Base-by-base conservation (phyloP, 1,140 invertebrate species). In the Hyposmocoma kahamanoa region DNA sequence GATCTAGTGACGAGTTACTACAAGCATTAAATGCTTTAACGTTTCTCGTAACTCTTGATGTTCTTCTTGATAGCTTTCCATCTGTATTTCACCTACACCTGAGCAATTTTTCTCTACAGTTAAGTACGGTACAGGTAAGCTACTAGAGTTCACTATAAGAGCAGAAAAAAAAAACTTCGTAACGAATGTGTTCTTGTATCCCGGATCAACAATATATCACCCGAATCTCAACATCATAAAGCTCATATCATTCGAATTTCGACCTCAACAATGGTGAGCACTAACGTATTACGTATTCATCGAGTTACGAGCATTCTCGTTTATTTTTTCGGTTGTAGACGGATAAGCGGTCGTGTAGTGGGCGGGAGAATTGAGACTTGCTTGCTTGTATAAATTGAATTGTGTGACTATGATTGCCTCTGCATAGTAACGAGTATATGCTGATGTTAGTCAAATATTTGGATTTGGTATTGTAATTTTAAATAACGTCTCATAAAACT, bases 311-410 rank as follows among this genome's bases (percentile, higher is more conserved):
- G 56, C 56, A 53, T 50, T 65, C 30, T 45, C 53, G 56, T 72
- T 70, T 72, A 67, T 72, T 74, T 71, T 67, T 57, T 42, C n/a
- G n/a, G 46, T 36, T 66, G 48, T 56, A 38, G 56, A 60, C 57
- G 47, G 56, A 62, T 52, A 51, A 59, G 50, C 41, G 53, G 49
- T 45, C 53, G 58, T 51, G 54, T 56, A 44, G 56, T 60, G 53
- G 63, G 66, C 58, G 68, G 62, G 44, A 67, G 61, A 62, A 62
- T 67, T 59, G 63, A 57, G 64, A 60, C 55, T 67, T n/a, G n/a
- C n/a, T n/a, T n/a, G n/a, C n/a, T n/a, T 62, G 62, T 71, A 64
- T 71, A 74, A 70, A 72, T 72, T 68, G 62, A 71, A 70, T 72
- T 72, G 67, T 64, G 52, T 67, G 59, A 53, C 56, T 64, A 57